phyloP scores from a whole-genome alignment of 2,888 invertebrate species.

The Imbricaverruca yamaguchii region DNA sequence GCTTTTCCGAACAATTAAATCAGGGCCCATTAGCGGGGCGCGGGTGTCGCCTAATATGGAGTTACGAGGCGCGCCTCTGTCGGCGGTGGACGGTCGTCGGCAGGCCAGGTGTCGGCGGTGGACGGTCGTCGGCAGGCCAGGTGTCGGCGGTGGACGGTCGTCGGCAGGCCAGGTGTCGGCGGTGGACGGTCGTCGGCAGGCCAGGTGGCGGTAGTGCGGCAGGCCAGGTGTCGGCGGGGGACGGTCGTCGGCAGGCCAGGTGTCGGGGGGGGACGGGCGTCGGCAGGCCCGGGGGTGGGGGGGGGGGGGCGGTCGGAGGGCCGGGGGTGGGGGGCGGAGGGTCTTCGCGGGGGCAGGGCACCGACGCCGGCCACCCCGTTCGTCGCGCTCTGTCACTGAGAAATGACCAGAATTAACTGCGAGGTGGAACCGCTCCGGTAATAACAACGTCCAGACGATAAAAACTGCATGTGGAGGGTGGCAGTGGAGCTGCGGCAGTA shows the following conservation, averaged over 20 bases:
- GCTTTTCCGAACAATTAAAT: conserved; percentile 12
- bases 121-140: too few relatives aligned
- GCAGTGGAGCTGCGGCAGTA: neutral
- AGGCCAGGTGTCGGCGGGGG: too few relatives aligned
- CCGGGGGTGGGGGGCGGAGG: too few relatives aligned
- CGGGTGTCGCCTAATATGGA: conserved; percentile 10
- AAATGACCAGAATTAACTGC: conserved; percentile 15
- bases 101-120: neutral
- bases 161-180: too few relatives aligned
- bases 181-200: too few relatives aligned
- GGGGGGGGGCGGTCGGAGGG: too few relatives aligned
- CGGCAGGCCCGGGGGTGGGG: too few relatives aligned
- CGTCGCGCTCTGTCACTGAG: neutral
- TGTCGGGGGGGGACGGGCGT: neutral
- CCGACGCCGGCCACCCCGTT: neutral
- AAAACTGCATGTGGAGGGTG: neutral
- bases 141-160: too few relatives aligned
- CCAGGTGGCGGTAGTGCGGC: neutral
- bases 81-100: too few relatives aligned
- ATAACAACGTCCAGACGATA: neutral
- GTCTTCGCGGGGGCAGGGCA: too few relatives aligned
- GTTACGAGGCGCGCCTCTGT: neutral
- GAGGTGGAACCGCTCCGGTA: neutral
- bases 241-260: neutral
- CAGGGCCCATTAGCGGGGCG: neutral